A percentile compares a stretch with the other conserved stretches of the same genome.
phyloP scores from a whole-genome alignment of 2,113 vertebrate genomes.

The Dasyurus viverrinus region DNA sequence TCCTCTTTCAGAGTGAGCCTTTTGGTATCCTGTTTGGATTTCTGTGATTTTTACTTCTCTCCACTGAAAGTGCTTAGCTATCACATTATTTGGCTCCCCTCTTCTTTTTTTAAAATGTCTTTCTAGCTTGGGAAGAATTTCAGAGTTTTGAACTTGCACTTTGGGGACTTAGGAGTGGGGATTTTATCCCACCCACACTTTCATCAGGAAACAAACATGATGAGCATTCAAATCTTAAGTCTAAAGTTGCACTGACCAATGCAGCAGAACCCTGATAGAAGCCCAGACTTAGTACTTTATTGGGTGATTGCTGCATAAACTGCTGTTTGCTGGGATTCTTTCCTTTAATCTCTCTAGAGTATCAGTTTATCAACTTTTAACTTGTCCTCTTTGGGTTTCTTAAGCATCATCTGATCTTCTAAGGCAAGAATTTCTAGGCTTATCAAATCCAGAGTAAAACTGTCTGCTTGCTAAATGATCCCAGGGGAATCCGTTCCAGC shows the following conservation, averaged over 20 bases:
- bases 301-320: background rate
- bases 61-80: background rate
- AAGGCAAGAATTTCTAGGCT: background rate
- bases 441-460: background rate
- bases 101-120: background rate
- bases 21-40: background rate
- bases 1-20: background rate
- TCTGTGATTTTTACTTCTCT: background rate
- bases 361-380: background rate
- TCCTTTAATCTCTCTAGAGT: background rate
- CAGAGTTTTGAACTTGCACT: background rate
- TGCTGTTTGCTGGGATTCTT: background rate
- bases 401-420: background rate
- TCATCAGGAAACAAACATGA: background rate
- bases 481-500: background rate
- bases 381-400: conserved; percentile 3
- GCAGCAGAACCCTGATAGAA: background rate
- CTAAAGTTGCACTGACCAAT: background rate
- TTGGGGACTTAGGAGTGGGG: background rate
- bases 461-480: background rate
- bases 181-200: background rate
- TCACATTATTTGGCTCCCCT: background rate
- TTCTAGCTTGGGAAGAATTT: background rate
- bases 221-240: background rate
- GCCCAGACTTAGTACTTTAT: background rate